A percentile compares a stretch with the other conserved stretches of the same genome.
Evolutionary conservation across 2,797 vertebrate genomes (phyloP).

Genomic region (Triplophysa bombifrons): DNA sequence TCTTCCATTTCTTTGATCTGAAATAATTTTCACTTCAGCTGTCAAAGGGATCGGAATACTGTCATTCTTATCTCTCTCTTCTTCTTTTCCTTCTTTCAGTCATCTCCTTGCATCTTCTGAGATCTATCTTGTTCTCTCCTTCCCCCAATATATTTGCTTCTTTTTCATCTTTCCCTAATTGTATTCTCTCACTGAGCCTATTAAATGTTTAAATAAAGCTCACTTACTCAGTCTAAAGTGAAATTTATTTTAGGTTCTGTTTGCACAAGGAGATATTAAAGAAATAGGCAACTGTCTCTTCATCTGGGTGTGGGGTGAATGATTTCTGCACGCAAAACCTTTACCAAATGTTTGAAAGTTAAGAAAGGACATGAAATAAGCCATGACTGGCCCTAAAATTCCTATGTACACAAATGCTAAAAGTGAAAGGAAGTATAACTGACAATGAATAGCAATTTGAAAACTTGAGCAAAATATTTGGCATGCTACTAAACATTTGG

Average conservation of each 20-base stretch:
- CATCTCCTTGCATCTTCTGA: background rate
- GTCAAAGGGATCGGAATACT: background rate
- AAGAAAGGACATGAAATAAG: too few relatives aligned
- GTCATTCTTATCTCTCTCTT: background rate
- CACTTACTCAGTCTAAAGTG: slow-evolving; percentile 23
- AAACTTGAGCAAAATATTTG: background rate
- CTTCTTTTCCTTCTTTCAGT: background rate
- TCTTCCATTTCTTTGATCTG: slow-evolving; percentile 31
- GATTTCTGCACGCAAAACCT: too few relatives aligned
- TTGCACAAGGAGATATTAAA: slow-evolving; percentile 11
- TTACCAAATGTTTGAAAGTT: too few relatives aligned
- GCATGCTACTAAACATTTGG: slow-evolving; percentile 9
- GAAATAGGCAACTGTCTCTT: slow-evolving; percentile 1
- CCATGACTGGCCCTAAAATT: too few relatives aligned
- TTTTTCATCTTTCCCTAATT: background rate
- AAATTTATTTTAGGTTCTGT: slow-evolving; percentile 53
- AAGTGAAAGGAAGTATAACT: too few relatives aligned
- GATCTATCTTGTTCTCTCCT: background rate
- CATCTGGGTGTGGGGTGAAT: slow-evolving; percentile 24
- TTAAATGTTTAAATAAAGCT: slow-evolving; percentile 48
- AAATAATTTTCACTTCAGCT: slow-evolving; percentile 10
- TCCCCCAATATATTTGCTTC: background rate
- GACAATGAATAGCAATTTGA: too few relatives aligned
- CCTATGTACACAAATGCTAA: background rate
- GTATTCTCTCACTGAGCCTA: background rate